Evolutionary conservation across 1,140 invertebrate genomes (phyloP), one percentile per base, ranked within the genome.

Genomic region (Episyrphus balteatus): DNA sequence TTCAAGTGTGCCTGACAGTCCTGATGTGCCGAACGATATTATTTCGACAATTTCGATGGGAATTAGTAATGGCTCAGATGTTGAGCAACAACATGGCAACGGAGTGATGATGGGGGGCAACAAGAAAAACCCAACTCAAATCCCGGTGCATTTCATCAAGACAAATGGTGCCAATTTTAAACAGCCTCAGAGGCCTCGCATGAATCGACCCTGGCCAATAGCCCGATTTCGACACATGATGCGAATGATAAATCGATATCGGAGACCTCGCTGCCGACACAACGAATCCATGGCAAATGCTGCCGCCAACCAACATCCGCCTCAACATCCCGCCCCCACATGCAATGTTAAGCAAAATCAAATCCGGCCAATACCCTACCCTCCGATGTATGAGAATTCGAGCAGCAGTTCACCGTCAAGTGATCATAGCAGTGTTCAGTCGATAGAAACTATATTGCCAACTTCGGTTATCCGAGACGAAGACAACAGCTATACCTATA

Each of bases 1-100:
- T 42, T 67, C 71, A 30, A 69, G 65, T 13, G 72, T 73, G 3
- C 74, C 75, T 0, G 74, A 76, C 46, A 75, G 74, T 62, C 75
- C 75, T 0, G 73, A 75, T 50, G 68, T 73, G 46, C 69, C 71
- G 40, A 61, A 66, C 34, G 63, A 66, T 50, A 53, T 66, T 21
- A 44, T 66, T 9, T 55, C 61, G 3, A 58, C 59, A 3, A 37
- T 66, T 9, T 47, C 57, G 3, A 55, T 57, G 19, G 21, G 21
- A 8, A 8, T 26, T 8, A 26, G n/a, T n/a, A n/a, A 26, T 26
- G 8, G 21, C 3, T 26, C 21, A 5, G 21, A 26, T 8, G 21
- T 26, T 26, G 21, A 26, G 21, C 56, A 54, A 11, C 54, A 62
- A 32, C 47, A 58, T n/a, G 46, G 54, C 5, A 30, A 44, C 31